Evolutionary conservation across 2,888 invertebrate genomes (phyloP).

Genomic region (Dicycla oo): DNA sequence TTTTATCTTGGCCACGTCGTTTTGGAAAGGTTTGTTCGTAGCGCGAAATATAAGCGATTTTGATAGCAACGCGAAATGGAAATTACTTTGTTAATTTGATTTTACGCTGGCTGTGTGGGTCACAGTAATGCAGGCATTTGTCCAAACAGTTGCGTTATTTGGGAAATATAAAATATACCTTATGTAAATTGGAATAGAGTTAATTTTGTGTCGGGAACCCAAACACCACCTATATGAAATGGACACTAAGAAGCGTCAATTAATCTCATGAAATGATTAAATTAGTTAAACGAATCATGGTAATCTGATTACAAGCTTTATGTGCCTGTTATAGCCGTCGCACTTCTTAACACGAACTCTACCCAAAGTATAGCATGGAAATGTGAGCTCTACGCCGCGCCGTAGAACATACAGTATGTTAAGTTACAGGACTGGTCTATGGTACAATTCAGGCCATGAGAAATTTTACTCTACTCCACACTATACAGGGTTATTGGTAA

Average conservation of each 20-base stretch:
- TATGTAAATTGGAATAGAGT: not conserved
- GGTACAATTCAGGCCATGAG: not conserved
- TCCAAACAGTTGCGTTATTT: not conserved
- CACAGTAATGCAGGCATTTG: not conserved
- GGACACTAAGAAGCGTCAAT: constrained; percentile 2
- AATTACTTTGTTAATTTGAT: constrained; percentile 13
- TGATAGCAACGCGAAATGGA: not conserved
- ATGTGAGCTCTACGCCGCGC: not conserved
- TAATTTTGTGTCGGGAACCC: not conserved
- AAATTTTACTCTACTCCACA: not conserved
- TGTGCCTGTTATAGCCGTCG: not conserved
- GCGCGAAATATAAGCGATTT: not conserved
- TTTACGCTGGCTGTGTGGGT: not conserved
- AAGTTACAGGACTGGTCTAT: not conserved
- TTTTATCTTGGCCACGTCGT: constrained; percentile 29
- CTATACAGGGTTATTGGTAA: too few species aligned
- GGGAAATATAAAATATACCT: not conserved
- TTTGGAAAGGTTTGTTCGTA: not conserved
- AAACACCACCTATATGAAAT: constrained; percentile 7
- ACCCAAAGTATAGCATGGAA: constrained; percentile 8
- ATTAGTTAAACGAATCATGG: constrained; percentile 47
- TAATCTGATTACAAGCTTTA: constrained; percentile 43
- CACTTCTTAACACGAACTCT: not conserved
- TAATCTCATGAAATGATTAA: constrained; percentile 42
- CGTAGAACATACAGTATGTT: not conserved